A percentile compares a stretch with the other conserved stretches of the same genome.
phyloP scores from a whole-genome alignment of 2,888 invertebrate genomes.

The Byasa hedistus region DNA sequence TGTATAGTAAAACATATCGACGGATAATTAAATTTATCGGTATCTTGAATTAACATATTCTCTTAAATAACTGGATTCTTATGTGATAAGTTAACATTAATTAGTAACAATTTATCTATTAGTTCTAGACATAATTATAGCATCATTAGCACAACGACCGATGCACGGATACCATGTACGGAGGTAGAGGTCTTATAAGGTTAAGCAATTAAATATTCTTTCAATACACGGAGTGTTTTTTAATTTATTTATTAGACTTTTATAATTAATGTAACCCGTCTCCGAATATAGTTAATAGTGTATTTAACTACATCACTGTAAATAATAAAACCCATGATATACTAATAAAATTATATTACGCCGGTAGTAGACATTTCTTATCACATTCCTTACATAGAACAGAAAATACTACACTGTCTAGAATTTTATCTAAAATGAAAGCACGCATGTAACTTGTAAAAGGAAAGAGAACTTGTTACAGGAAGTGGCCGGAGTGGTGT shows the following conservation, averaged over 20 bases:
- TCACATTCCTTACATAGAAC: background rate
- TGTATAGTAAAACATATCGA: background rate
- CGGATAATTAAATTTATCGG: background rate
- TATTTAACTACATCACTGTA: too few relatives aligned
- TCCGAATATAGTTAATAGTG: too few relatives aligned
- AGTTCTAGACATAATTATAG: constrained; percentile 23
- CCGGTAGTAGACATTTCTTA: constrained; percentile 1
- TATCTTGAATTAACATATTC: background rate
- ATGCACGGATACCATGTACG: constrained; percentile 9
- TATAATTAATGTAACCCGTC: too few relatives aligned
- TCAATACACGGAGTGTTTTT: constrained; percentile 2
- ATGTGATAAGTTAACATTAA: constrained; percentile 1
- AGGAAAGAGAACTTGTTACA: constrained; percentile 18
- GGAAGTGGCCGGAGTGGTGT: constrained; percentile 16
- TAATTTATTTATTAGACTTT: background rate
- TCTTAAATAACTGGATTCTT: background rate
- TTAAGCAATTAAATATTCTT: constrained; percentile 11
- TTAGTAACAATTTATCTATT: constrained; percentile 24
- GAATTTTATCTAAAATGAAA: constrained; percentile 21
- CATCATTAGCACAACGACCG: constrained; percentile 16
- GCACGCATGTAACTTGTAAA: constrained; percentile 13
- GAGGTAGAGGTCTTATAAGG: constrained; percentile 3
- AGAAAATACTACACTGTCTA: constrained; percentile 7
- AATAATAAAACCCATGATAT: too few relatives aligned
- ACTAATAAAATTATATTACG: too few relatives aligned